These are phyloP conservation scores for Dendrocincla fuliginosa DNA, from an alignment of 2,797 vertebrate genomes.

Conservation along the genomic window DNA sequence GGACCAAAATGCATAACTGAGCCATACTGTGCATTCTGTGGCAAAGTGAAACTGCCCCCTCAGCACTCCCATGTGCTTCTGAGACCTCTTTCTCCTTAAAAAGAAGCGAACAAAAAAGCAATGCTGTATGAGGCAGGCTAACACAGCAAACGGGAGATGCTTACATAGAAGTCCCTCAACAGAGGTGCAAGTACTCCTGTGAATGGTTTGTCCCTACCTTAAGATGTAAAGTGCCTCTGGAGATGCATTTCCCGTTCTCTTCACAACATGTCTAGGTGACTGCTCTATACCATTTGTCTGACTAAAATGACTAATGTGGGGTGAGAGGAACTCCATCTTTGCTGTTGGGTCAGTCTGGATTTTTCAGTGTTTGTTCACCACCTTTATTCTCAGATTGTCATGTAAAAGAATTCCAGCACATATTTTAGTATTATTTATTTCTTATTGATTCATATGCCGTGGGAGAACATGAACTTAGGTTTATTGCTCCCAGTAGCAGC, in stretches of 20 bases:
- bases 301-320: not conserved
- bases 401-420: not conserved
- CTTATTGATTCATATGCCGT: not conserved
- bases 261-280: not conserved
- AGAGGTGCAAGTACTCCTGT: not conserved
- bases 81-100: not conserved
- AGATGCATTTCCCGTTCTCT: not conserved
- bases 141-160: not conserved
- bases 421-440: conserved; percentile 24
- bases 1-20: not conserved
- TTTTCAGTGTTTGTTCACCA: not conserved
- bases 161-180: not conserved
- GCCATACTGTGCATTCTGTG: not conserved
- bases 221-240: not conserved
- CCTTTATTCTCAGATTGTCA: not conserved
- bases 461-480: conserved; percentile 10
- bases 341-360: not conserved
- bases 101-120: not conserved
- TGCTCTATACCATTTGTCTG: not conserved
- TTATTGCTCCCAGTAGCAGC: conserved; percentile 46
- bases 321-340: not conserved
- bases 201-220: not conserved
- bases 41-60: not conserved
- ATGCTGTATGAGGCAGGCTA: not conserved
- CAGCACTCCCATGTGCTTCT: not conserved